Evolutionary conservation across 2,888 invertebrate genomes (phyloP).

Genomic region (Drosophila limbata): DNA sequence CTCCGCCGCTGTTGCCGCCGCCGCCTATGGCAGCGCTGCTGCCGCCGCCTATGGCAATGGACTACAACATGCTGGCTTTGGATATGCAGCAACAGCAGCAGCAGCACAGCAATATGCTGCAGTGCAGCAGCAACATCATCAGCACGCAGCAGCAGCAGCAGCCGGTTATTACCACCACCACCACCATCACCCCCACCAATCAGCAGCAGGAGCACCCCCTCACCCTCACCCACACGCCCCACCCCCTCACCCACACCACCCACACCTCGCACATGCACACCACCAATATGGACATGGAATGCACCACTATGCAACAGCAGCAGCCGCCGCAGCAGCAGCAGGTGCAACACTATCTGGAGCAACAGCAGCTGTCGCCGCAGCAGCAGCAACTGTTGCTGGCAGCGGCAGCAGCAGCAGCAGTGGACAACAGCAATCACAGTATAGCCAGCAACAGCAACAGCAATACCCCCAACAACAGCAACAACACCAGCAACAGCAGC

Average conservation of each 20-base stretch:
- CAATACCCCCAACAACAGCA: slow-evolving; percentile 46
- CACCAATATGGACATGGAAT: slow-evolving; percentile 73
- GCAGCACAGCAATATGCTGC: slow-evolving; percentile 80
- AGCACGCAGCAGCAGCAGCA: slow-evolving; percentile 74
- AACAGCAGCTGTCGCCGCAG: slow-evolving; percentile 86
- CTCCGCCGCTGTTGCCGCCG: slow-evolving; percentile 80
- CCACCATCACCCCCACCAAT: slow-evolving; percentile 75
- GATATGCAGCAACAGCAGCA: slow-evolving; percentile 83
- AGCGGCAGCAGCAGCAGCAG: slow-evolving; percentile 53
- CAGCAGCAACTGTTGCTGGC: slow-evolving; percentile 68
- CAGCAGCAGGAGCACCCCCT: slow-evolving; percentile 65
- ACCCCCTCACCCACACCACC: slow-evolving; percentile 40
- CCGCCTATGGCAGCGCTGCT: slow-evolving; percentile 80
- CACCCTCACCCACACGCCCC: slow-evolving; percentile 54
- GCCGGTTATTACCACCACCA: slow-evolving; percentile 86
- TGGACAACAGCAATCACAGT: slow-evolving; percentile 59
- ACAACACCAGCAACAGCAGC: slow-evolving; percentile 61
- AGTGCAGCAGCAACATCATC: slow-evolving; percentile 73
- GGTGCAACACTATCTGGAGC: slow-evolving; percentile 68
- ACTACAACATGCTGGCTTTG: slow-evolving; percentile 85
- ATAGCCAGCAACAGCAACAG: slow-evolving; percentile 45
- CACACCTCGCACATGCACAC: slow-evolving; percentile 63
- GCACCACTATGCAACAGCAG: slow-evolving; percentile 85
- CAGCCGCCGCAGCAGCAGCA: slow-evolving; percentile 49
- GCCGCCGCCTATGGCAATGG: slow-evolving; percentile 81